These are phyloP conservation scores for Hirundichthys speculiger DNA, from an alignment of 2,113 vertebrate genomes.

Conservation along the genomic window DNA sequence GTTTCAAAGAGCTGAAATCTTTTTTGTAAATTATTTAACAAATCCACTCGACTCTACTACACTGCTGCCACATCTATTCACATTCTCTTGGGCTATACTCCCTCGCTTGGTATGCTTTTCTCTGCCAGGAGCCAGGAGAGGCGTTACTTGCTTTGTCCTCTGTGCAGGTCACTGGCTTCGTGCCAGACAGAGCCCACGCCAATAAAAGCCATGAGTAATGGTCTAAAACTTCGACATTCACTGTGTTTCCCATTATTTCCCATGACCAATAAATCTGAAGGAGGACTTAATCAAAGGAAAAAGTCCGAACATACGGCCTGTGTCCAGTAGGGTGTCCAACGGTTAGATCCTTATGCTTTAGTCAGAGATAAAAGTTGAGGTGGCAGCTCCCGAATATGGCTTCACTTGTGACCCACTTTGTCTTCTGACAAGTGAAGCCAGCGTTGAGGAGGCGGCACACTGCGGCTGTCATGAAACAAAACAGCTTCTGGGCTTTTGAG, in stretches of 20 bases:
- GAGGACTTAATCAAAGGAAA: constrained; percentile 73
- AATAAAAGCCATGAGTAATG: constrained; percentile 79
- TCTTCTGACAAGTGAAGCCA: constrained; percentile 51
- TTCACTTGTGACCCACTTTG: constrained; percentile 46
- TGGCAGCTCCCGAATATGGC: constrained; percentile 31
- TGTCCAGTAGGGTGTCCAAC: constrained; percentile 59
- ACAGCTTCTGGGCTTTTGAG: constrained; percentile 32
- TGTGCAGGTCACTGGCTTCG: constrained; percentile 73
- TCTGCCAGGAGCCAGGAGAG: constrained; percentile 71
- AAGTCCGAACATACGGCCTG: constrained; percentile 57
- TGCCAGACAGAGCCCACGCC: constrained; percentile 72
- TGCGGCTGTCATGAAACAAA: constrained; percentile 35
- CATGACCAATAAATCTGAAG: constrained; percentile 70
- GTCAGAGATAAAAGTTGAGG: constrained; percentile 62
- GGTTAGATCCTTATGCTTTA: constrained; percentile 54
- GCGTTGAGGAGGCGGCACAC: constrained; percentile 42
- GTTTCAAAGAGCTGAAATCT: constrained; percentile 21
- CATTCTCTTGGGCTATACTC: constrained; percentile 40
- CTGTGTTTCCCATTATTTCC: constrained; percentile 78
- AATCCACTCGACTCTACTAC: constrained; percentile 56
- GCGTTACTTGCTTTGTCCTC: constrained; percentile 76
- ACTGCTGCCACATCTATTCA: constrained; percentile 43
- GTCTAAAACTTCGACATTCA: constrained; percentile 75
- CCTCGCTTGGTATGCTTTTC: constrained; percentile 50
- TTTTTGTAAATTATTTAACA: constrained; percentile 52